A percentile compares a stretch with the other conserved stretches of the same genome.
phyloP scores from a whole-genome alignment of 2,888 invertebrate species.

The Himalopsyche anomala region DNA sequence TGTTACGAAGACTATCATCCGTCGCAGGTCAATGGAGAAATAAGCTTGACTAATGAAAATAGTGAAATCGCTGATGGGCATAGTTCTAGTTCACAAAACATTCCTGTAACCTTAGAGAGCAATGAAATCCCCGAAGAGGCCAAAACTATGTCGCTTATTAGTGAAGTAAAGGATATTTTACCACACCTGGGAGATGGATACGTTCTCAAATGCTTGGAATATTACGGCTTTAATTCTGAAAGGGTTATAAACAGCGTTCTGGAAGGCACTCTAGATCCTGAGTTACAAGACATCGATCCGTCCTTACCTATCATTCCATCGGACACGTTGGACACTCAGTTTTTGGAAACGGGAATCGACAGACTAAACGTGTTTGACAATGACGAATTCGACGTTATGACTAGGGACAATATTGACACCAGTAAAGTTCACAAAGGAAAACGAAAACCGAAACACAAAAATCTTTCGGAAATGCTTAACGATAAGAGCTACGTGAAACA shows the following conservation, averaged over 20 bases:
- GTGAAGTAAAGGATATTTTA: constrained; percentile 85
- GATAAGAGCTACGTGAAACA: constrained; percentile 81
- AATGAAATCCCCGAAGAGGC: constrained; percentile 73
- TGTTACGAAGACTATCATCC: constrained; percentile 72
- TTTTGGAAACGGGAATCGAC: constrained; percentile 76
- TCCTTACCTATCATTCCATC: constrained; percentile 80
- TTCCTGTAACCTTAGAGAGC: constrained; percentile 23
- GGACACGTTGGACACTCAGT: constrained; percentile 77
- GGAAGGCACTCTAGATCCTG: constrained; percentile 79
- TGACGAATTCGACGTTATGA: constrained; percentile 88
- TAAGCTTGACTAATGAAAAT: neutral
- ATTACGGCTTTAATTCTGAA: constrained; percentile 85
- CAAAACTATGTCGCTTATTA: constrained; percentile 76
- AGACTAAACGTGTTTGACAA: constrained; percentile 84
- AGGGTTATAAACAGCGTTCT: constrained; percentile 89
- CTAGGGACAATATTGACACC: constrained; percentile 77
- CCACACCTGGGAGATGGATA: constrained; percentile 89
- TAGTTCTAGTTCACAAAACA: neutral
- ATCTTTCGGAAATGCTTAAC: constrained; percentile 81
- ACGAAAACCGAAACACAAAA: constrained; percentile 79
- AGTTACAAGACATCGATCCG: constrained; percentile 71
- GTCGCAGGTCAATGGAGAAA: constrained; percentile 64
- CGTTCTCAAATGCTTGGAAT: constrained; percentile 84
- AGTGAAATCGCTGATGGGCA: constrained; percentile 36
- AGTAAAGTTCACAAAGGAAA: constrained; percentile 76